Percentiles rank a stretch among this genome's conserved stretches.
phyloP scores from a whole-genome alignment of 2,888 invertebrate species.

The Drosophila ezoana region DNA sequence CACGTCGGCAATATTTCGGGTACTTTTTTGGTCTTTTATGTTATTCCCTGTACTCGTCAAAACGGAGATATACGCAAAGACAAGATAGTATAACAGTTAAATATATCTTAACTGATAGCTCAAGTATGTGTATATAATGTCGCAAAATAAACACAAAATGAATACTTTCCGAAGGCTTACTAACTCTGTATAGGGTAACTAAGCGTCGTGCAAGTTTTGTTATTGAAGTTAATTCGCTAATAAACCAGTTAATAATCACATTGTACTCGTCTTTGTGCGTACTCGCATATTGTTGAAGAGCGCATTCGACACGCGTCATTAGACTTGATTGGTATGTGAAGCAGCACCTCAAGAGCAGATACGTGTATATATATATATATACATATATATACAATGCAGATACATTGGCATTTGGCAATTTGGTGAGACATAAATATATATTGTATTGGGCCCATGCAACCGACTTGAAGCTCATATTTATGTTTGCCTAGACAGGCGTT shows the following conservation, averaged over 20 bases:
- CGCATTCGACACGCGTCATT: slow-evolving; percentile 68
- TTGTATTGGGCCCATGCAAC: slow-evolving; percentile 6
- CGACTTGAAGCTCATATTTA: slow-evolving; percentile 10
- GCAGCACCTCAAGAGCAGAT: slow-evolving; percentile 18
- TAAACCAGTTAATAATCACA: slow-evolving; percentile 39
- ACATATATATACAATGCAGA: not conserved
- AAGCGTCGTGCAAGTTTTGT: not conserved
- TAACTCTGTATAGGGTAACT: not conserved
- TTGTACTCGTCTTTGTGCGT: slow-evolving; percentile 15
- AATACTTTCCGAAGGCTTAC: no score
- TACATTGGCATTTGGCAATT: slow-evolving; percentile 1
- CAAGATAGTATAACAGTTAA: no score
- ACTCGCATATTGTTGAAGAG: slow-evolving; percentile 29
- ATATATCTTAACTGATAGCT: not conserved
- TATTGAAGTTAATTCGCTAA: slow-evolving; percentile 19
- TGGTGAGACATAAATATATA: not conserved
- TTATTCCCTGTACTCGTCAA: not conserved
- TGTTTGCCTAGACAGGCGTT: slow-evolving; percentile 9
- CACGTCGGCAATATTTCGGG: slow-evolving; percentile 41
- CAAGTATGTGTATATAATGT: not conserved
- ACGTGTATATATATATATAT: not conserved
- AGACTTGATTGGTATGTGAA: slow-evolving; percentile 64
- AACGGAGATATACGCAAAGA: not conserved
- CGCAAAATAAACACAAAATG: no score
- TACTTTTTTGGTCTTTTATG: slow-evolving; percentile 10